These are phyloP conservation scores for Octodonta nipae DNA, from an alignment of 2,888 invertebrate genomes.

Conservation along the genomic window DNA sequence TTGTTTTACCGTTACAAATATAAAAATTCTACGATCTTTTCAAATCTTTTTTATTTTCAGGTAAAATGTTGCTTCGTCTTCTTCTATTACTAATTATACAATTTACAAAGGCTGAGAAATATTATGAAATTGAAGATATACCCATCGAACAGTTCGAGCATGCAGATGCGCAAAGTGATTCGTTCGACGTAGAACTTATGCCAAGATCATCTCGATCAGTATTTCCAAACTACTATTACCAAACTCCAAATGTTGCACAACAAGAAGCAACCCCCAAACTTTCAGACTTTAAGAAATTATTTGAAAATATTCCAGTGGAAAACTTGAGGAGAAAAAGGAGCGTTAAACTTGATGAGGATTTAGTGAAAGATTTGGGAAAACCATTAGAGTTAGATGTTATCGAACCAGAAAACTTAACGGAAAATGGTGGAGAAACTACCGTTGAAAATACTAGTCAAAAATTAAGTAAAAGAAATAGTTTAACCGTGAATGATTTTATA, in stretches of 20 bases:
- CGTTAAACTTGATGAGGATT: constrained; percentile 4
- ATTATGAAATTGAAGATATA: constrained; percentile 17
- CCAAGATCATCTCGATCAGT: constrained; percentile 16
- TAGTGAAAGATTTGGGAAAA: constrained; percentile 19
- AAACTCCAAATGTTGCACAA: too few relatives aligned
- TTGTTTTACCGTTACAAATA: too few relatives aligned
- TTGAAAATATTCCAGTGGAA: constrained; percentile 18
- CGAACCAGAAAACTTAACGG: constrained; percentile 13
- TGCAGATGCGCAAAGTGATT: constrained; percentile 17
- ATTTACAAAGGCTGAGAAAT: constrained; percentile 7
- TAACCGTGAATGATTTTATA: constrained; percentile 30
- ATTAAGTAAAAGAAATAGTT: constrained; percentile 8
- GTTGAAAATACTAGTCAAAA: constrained; percentile 4
- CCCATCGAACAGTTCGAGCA: constrained; percentile 19
- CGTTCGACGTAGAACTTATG: constrained; percentile 20
- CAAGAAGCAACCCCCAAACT: too few relatives aligned
- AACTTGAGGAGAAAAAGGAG: too few relatives aligned
- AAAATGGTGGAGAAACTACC: constrained; percentile 4
- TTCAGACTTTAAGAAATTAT: too few relatives aligned
- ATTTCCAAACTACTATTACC: constrained; percentile 10
- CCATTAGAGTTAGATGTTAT: constrained; percentile 20
- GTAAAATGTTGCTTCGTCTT: constrained; percentile 4
- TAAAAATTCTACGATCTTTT: too few relatives aligned
- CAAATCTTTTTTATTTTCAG: too few relatives aligned
- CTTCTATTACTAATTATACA: neutral